A percentile compares a stretch with the other conserved stretches of the same genome.
Conservation (phyloP, 2,797 vertebrate genomes). For the Liasis olivaceus region DNA sequence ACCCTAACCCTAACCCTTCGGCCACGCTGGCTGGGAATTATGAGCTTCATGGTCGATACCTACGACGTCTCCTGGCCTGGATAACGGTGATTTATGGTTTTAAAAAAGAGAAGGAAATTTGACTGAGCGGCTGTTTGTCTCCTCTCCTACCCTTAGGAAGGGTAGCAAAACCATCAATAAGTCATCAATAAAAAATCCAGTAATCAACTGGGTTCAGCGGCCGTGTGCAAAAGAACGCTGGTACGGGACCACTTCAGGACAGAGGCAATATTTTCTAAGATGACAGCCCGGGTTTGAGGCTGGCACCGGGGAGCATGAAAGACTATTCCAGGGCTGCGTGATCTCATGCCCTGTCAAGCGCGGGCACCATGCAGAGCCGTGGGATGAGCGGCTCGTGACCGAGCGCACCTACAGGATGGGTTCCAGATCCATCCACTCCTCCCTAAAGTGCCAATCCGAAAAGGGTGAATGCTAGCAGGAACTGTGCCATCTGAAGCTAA, state of each 20-base stretch:
- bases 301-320: neutral
- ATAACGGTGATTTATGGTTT: neutral
- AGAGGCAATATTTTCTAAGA: neutral
- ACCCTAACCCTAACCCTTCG: too few species aligned
- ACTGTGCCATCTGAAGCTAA: constrained; percentile 41
- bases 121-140: neutral
- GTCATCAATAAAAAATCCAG: neutral
- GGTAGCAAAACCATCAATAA: neutral
- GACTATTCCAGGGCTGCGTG: neutral
- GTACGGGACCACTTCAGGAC: neutral
- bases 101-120: neutral
- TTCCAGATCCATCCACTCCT: constrained; percentile 37
- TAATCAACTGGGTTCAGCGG: too few species aligned
- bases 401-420: too few species aligned
- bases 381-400: neutral
- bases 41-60: too few species aligned
- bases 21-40: too few species aligned
- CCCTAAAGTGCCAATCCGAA: constrained; percentile 44
- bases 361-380: constrained; percentile 13
- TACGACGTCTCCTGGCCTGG: too few species aligned
- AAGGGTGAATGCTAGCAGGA: constrained; percentile 10
- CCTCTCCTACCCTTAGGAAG: too few species aligned
- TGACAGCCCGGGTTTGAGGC: neutral
- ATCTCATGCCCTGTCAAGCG: neutral
- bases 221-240: neutral